phyloP scores from a whole-genome alignment of 2,797 vertebrate species.

The Artibeus lituratus region DNA sequence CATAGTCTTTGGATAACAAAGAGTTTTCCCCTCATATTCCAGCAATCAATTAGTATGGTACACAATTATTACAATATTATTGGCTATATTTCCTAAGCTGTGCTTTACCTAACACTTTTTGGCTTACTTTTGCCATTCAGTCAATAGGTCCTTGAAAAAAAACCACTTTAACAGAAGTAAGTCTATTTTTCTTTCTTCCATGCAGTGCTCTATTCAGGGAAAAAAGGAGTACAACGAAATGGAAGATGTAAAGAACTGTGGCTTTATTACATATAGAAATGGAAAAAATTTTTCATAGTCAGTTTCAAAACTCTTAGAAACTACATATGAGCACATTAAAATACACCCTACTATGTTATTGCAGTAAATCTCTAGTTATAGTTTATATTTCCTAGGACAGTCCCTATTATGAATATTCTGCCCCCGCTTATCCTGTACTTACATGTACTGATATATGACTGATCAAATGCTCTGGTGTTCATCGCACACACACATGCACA shows the following conservation, averaged over 20 bases:
- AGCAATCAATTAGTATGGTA: background rate
- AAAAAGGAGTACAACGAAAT: background rate
- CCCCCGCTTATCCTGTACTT: background rate
- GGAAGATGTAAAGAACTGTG: background rate
- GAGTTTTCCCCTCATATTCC: background rate
- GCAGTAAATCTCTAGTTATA: background rate
- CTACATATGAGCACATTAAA: background rate
- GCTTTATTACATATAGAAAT: background rate
- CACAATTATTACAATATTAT: background rate
- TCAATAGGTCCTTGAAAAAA: background rate
- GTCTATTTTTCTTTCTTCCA: background rate
- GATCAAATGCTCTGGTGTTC: background rate
- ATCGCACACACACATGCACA: background rate
- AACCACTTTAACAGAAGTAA: background rate
- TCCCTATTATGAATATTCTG: background rate
- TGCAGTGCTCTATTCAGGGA: background rate
- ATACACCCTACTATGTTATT: background rate
- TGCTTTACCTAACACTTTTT: background rate
- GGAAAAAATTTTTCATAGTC: background rate
- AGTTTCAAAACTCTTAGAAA: background rate
- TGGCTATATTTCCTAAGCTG: background rate
- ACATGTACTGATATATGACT: background rate
- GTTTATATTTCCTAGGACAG: background rate
- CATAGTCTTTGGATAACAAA: background rate
- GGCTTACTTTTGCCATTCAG: background rate